Conservation (phyloP, 2,797 vertebrate species). For the Dendrocincla fuliginosa region DNA sequence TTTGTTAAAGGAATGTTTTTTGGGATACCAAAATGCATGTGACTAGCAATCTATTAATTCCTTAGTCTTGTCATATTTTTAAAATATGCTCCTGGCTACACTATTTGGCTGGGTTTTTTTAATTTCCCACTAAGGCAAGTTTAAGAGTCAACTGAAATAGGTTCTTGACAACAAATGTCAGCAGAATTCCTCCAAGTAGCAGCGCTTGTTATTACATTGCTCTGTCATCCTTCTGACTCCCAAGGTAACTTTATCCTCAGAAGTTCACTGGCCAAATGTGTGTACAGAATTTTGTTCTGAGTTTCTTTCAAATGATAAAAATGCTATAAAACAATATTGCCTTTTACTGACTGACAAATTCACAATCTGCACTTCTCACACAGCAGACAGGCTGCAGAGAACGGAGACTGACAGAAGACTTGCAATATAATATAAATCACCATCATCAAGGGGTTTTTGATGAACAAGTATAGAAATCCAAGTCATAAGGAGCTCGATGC, state of each 20-base stretch:
- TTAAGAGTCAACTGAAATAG: not conserved
- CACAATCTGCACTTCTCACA: not conserved
- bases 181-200: not conserved
- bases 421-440: not conserved
- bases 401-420: not conserved
- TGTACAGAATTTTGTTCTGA: not conserved
- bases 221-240: not conserved
- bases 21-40: not conserved
- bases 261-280: not conserved
- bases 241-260: not conserved
- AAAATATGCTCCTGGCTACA: not conserved
- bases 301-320: not conserved
- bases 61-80: not conserved
- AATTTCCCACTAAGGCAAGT: not conserved
- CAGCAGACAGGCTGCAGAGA: not conserved
- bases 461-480: not conserved
- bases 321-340: not conserved
- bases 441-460: not conserved
- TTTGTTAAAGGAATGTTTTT: not conserved
- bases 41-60: not conserved
- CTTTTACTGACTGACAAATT: not conserved
- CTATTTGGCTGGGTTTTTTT: not conserved
- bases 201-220: not conserved
- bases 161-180: not conserved
- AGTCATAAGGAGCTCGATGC: not conserved